Evolutionary conservation across 2,113 vertebrate genomes (phyloP).

Genomic region (Heloderma charlesbogerti): DNA sequence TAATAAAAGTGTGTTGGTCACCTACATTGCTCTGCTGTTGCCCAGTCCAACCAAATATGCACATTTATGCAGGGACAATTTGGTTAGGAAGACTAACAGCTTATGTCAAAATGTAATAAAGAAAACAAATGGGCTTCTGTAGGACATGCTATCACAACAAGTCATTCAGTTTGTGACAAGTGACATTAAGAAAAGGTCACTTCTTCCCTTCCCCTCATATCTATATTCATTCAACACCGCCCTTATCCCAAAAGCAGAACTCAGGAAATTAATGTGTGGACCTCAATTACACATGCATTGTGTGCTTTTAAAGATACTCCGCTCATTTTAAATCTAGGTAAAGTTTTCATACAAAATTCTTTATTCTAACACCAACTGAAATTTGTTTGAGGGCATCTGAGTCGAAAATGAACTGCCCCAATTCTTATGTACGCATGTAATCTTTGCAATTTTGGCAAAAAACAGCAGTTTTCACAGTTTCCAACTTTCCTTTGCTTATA

Average conservation of each 20-base stretch:
- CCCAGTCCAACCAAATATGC: conserved; percentile 28
- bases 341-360: conserved; percentile 15
- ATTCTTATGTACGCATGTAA: not conserved
- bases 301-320: conserved; percentile 17
- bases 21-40: conserved; percentile 7
- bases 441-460: conserved; percentile 3
- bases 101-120: conserved; percentile 55
- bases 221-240: conserved; percentile 49
- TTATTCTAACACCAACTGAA: not conserved
- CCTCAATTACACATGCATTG: conserved; percentile 31
- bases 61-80: conserved; percentile 37
- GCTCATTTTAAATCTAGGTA: conserved; percentile 34
- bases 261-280: conserved; percentile 48
- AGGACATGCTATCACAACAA: conserved; percentile 63
- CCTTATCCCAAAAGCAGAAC: conserved; percentile 13
- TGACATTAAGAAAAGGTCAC: conserved; percentile 76
- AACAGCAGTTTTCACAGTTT: not conserved
- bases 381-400: not conserved
- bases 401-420: not conserved
- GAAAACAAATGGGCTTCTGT: conserved; percentile 42
- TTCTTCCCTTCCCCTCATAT: conserved; percentile 23
- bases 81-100: conserved; percentile 38
- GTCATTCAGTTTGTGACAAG: conserved; percentile 63
- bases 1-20: not conserved
- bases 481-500: conserved; percentile 22